phyloP scores from a whole-genome alignment of 2,797 vertebrate genomes.

The Platyrinchus mystaceus region DNA sequence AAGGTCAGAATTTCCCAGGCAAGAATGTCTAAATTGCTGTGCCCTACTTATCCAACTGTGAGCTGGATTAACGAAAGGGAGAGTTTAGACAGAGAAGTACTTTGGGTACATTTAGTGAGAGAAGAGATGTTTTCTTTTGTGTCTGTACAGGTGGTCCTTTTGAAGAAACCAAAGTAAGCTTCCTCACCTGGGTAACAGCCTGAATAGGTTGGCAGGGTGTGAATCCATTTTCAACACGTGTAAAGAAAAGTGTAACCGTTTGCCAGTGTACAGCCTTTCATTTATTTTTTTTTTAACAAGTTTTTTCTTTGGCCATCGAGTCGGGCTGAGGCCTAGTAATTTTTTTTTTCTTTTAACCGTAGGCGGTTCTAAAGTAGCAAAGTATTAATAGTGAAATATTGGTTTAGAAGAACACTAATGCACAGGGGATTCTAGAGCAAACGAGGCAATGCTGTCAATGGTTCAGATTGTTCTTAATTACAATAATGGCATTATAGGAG shows the following conservation, averaged over 20 bases:
- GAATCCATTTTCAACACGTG: not conserved
- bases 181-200: constrained; percentile 14
- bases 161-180: constrained; percentile 42
- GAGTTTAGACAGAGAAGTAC: constrained; percentile 11
- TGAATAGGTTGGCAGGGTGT: constrained; percentile 40
- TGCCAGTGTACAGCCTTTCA: not conserved
- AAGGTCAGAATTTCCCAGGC: constrained; percentile 4
- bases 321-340: not conserved
- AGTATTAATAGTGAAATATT: constrained; percentile 62
- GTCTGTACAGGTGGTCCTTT: constrained; percentile 51
- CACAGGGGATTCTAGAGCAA: constrained; percentile 50
- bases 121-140: constrained; percentile 52
- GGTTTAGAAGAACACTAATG: constrained; percentile 50
- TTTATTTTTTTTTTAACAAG: constrained; percentile 19
- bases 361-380: constrained; percentile 44
- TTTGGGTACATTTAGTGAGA: not conserved
- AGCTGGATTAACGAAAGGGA: constrained; percentile 41
- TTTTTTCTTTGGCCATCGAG: not conserved
- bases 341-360: constrained; percentile 1
- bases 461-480: constrained; percentile 68
- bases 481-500: constrained; percentile 52
- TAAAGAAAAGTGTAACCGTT: constrained; percentile 10
- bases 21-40: constrained; percentile 35
- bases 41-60: constrained; percentile 39
- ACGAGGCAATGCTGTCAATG: constrained; percentile 42